phyloP scores from a whole-genome alignment of 2,888 invertebrate species.

The Calameuta pallipes region DNA sequence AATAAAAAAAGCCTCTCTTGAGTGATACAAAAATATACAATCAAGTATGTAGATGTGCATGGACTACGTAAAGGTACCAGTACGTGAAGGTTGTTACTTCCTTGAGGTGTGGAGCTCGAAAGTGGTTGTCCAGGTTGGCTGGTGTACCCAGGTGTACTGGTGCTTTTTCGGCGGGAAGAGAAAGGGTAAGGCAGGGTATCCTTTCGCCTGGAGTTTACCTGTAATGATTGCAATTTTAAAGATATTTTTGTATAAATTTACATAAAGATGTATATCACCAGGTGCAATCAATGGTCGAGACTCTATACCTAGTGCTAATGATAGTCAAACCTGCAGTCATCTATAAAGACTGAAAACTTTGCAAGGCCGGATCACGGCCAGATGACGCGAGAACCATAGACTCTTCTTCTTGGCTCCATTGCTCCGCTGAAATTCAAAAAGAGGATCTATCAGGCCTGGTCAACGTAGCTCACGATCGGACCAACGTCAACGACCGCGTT shows the following conservation, averaged over 20 bases:
- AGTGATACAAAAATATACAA: background rate
- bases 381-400: background rate
- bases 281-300: background rate
- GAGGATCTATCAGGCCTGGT: background rate
- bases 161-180: background rate
- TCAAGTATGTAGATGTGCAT: background rate
- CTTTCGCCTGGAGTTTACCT: background rate
- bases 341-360: background rate
- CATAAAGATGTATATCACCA: background rate
- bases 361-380: background rate
- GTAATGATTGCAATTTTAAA: background rate
- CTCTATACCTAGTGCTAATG: background rate
- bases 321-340: background rate
- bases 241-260: background rate
- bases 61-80: background rate
- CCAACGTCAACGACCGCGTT: slow-evolving; percentile 15
- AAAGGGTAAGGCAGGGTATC: background rate
- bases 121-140: slow-evolving; percentile 1
- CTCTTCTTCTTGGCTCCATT: background rate
- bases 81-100: background rate
- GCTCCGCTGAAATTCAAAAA: background rate
- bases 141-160: background rate
- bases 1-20: background rate
- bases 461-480: background rate
- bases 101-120: slow-evolving; percentile 4